A percentile compares a stretch with the other conserved stretches of the same genome.
These are phyloP conservation scores for Brachionus sp. DNA, from an alignment of 1,140 invertebrate species.

Conservation along the genomic window DNA sequence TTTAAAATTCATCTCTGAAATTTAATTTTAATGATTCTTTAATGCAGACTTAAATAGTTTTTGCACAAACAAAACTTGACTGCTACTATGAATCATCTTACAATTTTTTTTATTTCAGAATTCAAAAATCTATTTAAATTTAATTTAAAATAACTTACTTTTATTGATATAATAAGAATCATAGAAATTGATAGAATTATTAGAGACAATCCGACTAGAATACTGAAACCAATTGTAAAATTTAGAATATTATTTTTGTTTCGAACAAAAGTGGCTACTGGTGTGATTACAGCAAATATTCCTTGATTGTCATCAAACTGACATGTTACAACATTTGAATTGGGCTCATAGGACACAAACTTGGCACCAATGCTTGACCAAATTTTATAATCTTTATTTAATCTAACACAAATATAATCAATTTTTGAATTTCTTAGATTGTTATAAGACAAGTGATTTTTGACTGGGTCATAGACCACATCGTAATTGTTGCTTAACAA, in stretches of 20 bases:
- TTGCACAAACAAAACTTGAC: too few relatives aligned
- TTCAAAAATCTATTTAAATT: too few relatives aligned
- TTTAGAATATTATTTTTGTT: background rate
- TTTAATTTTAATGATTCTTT: too few relatives aligned
- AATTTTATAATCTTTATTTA: background rate
- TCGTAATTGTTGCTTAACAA: background rate
- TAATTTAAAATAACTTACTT: background rate
- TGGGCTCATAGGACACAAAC: background rate
- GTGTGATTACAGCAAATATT: conserved; percentile 14
- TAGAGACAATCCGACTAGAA: background rate
- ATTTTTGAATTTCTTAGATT: conserved; percentile 1
- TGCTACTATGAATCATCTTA: too few relatives aligned
- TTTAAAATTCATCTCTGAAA: too few relatives aligned
- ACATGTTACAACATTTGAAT: conserved; percentile 1
- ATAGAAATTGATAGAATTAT: conserved; percentile 1
- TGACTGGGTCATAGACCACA: background rate
- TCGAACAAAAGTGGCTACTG: background rate
- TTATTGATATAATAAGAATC: background rate
- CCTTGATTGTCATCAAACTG: background rate
- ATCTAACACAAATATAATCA: background rate
- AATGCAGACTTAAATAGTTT: too few relatives aligned
- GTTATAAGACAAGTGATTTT: background rate
- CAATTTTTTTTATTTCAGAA: too few relatives aligned
- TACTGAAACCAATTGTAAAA: conserved; percentile 16
- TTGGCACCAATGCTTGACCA: background rate